Evolutionary conservation across 2,888 invertebrate species (phyloP).

Genomic region (Syritta pipiens): DNA sequence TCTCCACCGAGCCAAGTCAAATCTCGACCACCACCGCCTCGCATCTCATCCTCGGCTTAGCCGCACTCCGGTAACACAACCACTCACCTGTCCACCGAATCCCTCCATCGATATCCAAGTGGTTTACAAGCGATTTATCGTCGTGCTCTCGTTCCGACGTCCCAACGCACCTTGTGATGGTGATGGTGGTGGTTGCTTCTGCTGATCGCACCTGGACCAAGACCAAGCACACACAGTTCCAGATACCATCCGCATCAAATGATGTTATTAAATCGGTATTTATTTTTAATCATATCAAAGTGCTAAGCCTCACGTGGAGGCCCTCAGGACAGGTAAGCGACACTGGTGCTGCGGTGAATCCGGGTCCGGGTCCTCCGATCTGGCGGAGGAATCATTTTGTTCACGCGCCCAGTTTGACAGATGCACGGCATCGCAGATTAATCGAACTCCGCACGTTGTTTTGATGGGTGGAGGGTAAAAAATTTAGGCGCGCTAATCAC

Average conservation of each 20-base stretch:
- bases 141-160: constrained; percentile 14
- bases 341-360: constrained; percentile 41
- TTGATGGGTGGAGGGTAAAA: constrained; percentile 13
- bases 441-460: constrained; percentile 39
- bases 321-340: constrained; percentile 42
- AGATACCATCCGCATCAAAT: constrained; percentile 56
- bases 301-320: constrained; percentile 38
- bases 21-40: constrained; percentile 10
- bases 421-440: constrained; percentile 37
- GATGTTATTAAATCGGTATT: constrained; percentile 68
- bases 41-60: neutral
- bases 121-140: constrained; percentile 60
- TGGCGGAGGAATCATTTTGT: constrained; percentile 14
- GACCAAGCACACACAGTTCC: neutral
- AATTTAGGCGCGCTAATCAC: constrained; percentile 40
- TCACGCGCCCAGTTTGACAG: constrained; percentile 45
- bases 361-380: constrained; percentile 19
- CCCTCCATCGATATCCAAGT: constrained; percentile 58
- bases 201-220: neutral
- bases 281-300: constrained; percentile 68
- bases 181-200: neutral
- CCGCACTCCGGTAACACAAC: constrained; percentile 22
- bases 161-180: too few species aligned
- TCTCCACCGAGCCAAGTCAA: constrained; percentile 10
- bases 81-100: constrained; percentile 57